Conservation (phyloP, 2,113 vertebrate genomes). For the Malurus alboscapulatus region DNA sequence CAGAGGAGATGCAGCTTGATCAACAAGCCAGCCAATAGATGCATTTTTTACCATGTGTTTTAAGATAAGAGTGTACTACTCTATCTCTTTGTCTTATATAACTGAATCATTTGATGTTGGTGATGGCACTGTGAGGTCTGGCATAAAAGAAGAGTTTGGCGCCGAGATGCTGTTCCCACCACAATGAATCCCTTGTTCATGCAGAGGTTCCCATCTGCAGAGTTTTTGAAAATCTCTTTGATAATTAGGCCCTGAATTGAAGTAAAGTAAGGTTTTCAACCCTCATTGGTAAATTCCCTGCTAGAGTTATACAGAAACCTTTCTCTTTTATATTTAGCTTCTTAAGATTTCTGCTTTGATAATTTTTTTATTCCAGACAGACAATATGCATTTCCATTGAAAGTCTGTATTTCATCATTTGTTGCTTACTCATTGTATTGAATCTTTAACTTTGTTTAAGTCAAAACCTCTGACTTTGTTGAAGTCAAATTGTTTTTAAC, state of each 20-base stretch:
- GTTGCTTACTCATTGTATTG: background rate
- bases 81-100: background rate
- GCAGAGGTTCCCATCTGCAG: background rate
- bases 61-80: background rate
- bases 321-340: background rate
- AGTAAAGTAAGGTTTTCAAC: background rate
- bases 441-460: background rate
- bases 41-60: background rate
- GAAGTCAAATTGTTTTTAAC: background rate
- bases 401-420: background rate
- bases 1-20: background rate
- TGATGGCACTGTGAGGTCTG: background rate
- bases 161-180: background rate
- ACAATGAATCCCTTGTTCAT: background rate
- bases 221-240: background rate
- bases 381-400: background rate
- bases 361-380: background rate
- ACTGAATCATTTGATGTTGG: background rate
- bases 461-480: background rate
- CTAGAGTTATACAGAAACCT: background rate
- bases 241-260: background rate
- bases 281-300: background rate
- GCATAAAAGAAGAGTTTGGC: background rate
- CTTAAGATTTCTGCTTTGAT: background rate
- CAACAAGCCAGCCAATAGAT: background rate